Evolutionary conservation across 2,113 vertebrate species (phyloP).

Genomic region (Plecturocebus donacophilus): DNA sequence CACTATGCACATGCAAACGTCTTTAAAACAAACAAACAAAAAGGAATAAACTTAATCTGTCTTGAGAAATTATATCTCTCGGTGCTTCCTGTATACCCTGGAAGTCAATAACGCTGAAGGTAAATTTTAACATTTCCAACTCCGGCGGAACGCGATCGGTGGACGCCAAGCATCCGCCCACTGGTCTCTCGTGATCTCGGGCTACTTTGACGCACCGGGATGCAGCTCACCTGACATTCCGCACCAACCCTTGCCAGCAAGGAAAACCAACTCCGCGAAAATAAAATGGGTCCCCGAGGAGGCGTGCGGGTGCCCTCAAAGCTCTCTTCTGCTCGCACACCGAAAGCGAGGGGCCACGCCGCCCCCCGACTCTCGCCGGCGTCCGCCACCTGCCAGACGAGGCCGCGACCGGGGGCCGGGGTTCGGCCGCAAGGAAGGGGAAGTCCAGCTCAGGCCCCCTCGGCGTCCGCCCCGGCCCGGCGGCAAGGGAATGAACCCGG

Average conservation of each 20-base stretch:
- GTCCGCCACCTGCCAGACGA: constrained; percentile 57
- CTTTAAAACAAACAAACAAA: neutral
- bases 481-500: constrained; percentile 51
- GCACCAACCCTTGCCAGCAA: neutral
- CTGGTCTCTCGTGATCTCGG: constrained; percentile 46
- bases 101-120: neutral
- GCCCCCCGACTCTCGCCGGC: neutral
- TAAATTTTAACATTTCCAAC: neutral
- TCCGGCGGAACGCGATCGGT: neutral
- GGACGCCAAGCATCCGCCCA: constrained; percentile 55
- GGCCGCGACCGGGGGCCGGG: neutral
- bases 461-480: neutral
- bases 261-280: neutral
- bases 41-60: constrained; percentile 38
- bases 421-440: neutral
- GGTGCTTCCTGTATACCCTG: neutral
- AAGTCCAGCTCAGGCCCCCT: neutral
- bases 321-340: neutral
- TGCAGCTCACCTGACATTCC: constrained; percentile 64
- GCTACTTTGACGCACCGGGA: constrained; percentile 63
- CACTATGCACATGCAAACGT: neutral
- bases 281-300: neutral
- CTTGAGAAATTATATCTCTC: neutral
- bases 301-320: neutral
- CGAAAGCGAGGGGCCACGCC: neutral